Evolutionary conservation across 2,113 vertebrate species (phyloP), one percentile per base, ranked within the genome.

Genomic region (Tautogolabrus adspersus): DNA sequence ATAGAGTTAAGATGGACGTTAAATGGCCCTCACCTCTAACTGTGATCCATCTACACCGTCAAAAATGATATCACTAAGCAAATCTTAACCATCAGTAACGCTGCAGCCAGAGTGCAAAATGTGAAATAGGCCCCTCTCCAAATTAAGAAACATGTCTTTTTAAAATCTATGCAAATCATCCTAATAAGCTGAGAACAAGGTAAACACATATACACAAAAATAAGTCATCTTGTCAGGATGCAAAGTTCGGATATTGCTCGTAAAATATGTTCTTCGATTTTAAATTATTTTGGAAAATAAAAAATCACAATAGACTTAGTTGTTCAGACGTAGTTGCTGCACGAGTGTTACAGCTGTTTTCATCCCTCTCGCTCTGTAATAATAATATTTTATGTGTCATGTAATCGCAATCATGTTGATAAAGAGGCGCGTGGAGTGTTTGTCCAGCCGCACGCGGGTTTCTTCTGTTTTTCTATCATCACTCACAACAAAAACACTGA

Each of bases 401-500:
- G 22, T 22, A 62, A 38, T 76, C 23, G 59, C 79, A 8, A 81
- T 84, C 49, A 60, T 64, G 42, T 66, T 83, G 75, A 85, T 79
- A n/a, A 81, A 81, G 66, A 54, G 68, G 37, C 66, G 49, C 49
- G 37, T 37, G 11, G 10, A 56, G 54, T 44, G 67, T 72, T 74
- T 60, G 15, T 55, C 37, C 57, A 19, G 23, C 34, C 42, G n/a
- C 69, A 40, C 69, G 23, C 21, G 58, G 44, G 21, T 49, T 74
- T 61, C 42, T 63, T 82, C 67, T 79, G 38, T 77, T 71, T 79
- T 68, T 80, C 42, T 76, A 30, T 51, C 67, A 59, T 77, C 69
- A 64, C 46, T 66, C 63, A 49, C 44, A 84, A 86, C 81, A 81
- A 77, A 66, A 87, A 77, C 58, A 87, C 56, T 64, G 23, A 52